These are phyloP conservation scores for Congeria kusceri DNA, from an alignment of 2,888 invertebrate genomes.

Conservation along the genomic window DNA sequence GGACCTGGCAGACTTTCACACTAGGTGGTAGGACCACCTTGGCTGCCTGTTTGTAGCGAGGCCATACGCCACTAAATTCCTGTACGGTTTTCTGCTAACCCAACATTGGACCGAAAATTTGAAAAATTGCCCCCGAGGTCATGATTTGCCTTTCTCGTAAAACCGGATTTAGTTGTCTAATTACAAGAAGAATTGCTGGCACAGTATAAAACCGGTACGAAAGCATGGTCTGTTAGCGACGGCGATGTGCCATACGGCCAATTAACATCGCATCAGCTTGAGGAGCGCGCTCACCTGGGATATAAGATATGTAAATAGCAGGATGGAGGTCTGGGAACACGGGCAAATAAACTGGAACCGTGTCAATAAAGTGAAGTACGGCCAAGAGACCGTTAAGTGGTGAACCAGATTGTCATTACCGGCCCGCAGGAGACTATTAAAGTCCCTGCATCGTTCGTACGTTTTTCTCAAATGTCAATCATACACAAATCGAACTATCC, in stretches of 20 bases:
- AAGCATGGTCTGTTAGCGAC: constrained; percentile 56
- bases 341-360: constrained; percentile 45
- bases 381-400: neutral
- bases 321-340: constrained; percentile 15
- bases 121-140: constrained; percentile 64
- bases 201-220: constrained; percentile 41
- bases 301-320: constrained; percentile 37
- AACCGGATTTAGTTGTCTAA: constrained; percentile 52
- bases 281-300: constrained; percentile 44
- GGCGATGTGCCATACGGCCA: constrained; percentile 61
- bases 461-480: no score
- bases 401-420: neutral
- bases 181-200: constrained; percentile 48
- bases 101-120: constrained; percentile 61
- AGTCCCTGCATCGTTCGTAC: no score
- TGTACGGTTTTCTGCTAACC: constrained; percentile 20
- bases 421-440: neutral
- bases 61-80: neutral
- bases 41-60: neutral
- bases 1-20: neutral
- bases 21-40: constrained; percentile 24
- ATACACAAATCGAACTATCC: no score
- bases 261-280: constrained; percentile 60
- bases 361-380: constrained; percentile 32
- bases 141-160: constrained; percentile 32